Evolutionary conservation across 2,113 vertebrate species (phyloP), one percentile per base, ranked within the genome.

Genomic region (Passer montanus): DNA sequence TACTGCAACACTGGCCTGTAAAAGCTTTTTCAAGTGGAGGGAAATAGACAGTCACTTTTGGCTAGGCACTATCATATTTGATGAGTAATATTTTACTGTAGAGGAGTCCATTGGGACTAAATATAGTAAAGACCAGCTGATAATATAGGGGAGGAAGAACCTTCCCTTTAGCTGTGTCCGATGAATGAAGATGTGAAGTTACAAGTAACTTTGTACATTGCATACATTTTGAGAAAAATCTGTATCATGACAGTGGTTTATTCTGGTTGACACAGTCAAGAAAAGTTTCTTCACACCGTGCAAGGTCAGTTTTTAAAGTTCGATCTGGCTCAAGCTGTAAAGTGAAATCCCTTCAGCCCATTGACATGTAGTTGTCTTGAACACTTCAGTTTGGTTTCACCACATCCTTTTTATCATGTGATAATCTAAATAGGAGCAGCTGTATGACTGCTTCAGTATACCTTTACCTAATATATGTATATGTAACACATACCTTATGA

Each of bases 141-240:
- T 68, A 70, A 78, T 27, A 4, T 11, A 72, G 3, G 8, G 7
- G 43, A 43, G 49, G 47, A 67, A 90, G 33, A 63, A 33, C 3
- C 10, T 80, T 73, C 19, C 10, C 31, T 93, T 78, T 39, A 68
- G n/a, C 21, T 56, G 19, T 2, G 1, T 52, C 21, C 72, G 10
- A 53, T 7, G 46, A 28, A 59, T 24, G 11, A 74, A 75, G 11
- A n/a, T 0, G 0, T n/a, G 39, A 82, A 50, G 5, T 35, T 78
- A 55, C 24, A 93, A 43, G 15, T 18, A 33, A 22, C 13, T 43
- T 84, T 14, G 6, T 37, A 19, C 5, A 49, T 7, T 4, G 3
- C 13, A 12, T 33, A 15, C 22, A 27, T 87, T 74, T 70, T 50
- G 26, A 92, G 37, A 56, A 76, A 92, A 83, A 37, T 37, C 6